phyloP scores from a whole-genome alignment of 2,888 invertebrate species.

The Pseudanteris insignis region DNA sequence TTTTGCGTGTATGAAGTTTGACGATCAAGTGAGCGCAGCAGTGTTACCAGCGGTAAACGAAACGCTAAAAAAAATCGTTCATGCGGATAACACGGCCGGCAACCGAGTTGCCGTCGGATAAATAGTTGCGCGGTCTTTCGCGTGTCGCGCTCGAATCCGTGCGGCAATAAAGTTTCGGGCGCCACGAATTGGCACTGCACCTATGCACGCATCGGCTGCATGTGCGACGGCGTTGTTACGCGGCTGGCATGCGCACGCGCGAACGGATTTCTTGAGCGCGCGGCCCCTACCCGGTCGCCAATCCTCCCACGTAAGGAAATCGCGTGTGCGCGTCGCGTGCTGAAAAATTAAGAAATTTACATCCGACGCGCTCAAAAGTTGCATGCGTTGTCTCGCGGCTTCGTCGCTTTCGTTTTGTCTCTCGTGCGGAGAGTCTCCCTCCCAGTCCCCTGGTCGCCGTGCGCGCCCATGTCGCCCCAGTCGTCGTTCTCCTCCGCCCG shows the following conservation, averaged over 20 bases:
- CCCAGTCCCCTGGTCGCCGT: background rate
- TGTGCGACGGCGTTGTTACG: slow-evolving; percentile 11
- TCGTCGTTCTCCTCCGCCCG: background rate
- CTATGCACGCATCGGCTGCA: slow-evolving; percentile 10
- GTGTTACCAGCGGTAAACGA: no score
- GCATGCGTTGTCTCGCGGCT: slow-evolving; percentile 33
- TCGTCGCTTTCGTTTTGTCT: slow-evolving; percentile 25
- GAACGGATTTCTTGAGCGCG: no score
- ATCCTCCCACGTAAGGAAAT: slow-evolving; percentile 47
- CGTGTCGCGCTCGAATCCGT: background rate
- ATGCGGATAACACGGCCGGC: no score
- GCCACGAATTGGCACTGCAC: slow-evolving; percentile 8
- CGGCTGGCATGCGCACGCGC: slow-evolving; percentile 15
- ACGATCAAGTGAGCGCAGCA: no score
- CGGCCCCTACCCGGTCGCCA: slow-evolving; percentile 22
- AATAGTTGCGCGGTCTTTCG: no score
- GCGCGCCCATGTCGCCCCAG: background rate
- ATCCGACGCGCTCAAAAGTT: slow-evolving; percentile 44
- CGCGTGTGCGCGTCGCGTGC: slow-evolving; percentile 46
- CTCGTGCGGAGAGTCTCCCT: background rate
- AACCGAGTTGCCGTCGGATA: no score
- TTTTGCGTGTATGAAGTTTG: no score
- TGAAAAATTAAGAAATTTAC: slow-evolving; percentile 48
- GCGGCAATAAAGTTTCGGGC: slow-evolving; percentile 6
- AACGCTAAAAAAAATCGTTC: no score